Conservation (phyloP, 2,113 vertebrate species). For the Clarias batrachus region DNA sequence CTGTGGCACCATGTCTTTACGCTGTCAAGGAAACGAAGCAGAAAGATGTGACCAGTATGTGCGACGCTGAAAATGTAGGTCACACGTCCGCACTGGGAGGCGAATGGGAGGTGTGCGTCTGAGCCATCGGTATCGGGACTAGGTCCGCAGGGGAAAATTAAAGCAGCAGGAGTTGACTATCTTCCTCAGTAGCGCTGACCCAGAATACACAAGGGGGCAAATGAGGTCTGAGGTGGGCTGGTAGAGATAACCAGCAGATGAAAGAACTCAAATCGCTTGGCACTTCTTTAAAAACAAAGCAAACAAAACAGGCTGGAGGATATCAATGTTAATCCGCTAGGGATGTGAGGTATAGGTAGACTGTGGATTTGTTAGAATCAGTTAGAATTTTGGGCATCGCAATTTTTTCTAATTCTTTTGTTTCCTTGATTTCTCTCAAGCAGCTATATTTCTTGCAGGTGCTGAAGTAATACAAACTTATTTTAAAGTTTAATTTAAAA, state of each 20-base stretch:
- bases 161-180: slow-evolving; percentile 73
- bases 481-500: no score
- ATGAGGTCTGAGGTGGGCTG: slow-evolving; percentile 64
- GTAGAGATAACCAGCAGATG: slow-evolving; percentile 57
- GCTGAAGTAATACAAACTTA: no score
- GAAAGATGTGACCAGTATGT: slow-evolving; percentile 49
- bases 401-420: no score
- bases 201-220: slow-evolving; percentile 64
- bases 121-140: slow-evolving; percentile 62
- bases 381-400: no score
- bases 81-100: slow-evolving; percentile 52
- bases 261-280: slow-evolving; percentile 49
- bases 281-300: slow-evolving; percentile 39
- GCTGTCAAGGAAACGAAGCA: slow-evolving; percentile 12
- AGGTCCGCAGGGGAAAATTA: slow-evolving; percentile 63
- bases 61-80: slow-evolving; percentile 64
- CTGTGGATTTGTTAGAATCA: no score
- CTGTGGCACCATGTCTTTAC: slow-evolving; percentile 51
- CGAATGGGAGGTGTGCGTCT: slow-evolving; percentile 39
- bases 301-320: not conserved
- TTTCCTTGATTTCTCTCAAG: no score
- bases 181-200: slow-evolving; percentile 66
- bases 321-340: not conserved
- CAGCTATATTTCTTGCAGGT: no score
- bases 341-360: no score